These are phyloP conservation scores for Odontamblyopus rebecca DNA, from an alignment of 2,797 vertebrate species.

Conservation along the genomic window DNA sequence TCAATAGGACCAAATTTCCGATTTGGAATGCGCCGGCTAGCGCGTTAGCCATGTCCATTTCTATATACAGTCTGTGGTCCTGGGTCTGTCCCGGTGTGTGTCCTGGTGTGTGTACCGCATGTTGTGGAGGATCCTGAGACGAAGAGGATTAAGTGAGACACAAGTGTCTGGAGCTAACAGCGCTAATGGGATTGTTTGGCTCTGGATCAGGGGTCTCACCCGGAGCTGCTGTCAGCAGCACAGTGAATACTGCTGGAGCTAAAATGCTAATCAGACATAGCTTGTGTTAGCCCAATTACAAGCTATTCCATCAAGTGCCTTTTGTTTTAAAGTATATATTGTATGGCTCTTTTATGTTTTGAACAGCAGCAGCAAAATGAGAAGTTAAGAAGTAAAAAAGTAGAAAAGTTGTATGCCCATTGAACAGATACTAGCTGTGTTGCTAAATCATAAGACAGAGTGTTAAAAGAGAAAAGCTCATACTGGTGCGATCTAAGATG, in stretches of 20 bases:
- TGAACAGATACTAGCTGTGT: slow-evolving; percentile 42
- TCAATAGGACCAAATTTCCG: no score
- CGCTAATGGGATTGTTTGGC: slow-evolving; percentile 66
- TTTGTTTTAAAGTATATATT: slow-evolving; percentile 50
- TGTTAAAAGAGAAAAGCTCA: slow-evolving; percentile 36
- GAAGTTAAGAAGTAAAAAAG: neutral
- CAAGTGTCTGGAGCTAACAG: slow-evolving; percentile 51
- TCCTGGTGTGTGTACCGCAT: slow-evolving; percentile 27
- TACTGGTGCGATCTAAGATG: slow-evolving; percentile 26
- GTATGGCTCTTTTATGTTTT: slow-evolving; percentile 46
- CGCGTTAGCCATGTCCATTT: no score
- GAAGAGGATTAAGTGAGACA: slow-evolving; percentile 55
- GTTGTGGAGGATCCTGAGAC: slow-evolving; percentile 64
- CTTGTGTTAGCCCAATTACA: slow-evolving; percentile 28
- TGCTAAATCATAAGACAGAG: slow-evolving; percentile 60
- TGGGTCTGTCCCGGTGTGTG: no score
- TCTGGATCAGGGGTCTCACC: slow-evolving; percentile 53
- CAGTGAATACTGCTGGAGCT: slow-evolving; percentile 32
- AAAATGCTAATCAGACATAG: slow-evolving; percentile 56
- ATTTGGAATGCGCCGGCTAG: no score
- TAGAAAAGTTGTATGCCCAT: neutral
- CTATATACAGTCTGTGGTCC: no score
- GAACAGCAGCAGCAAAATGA: slow-evolving; percentile 5
- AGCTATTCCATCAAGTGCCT: slow-evolving; percentile 29
- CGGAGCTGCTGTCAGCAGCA: slow-evolving; percentile 63